Base-by-base conservation (phyloP, 2,888 invertebrate species). In the Scaptodrosophila latifasciaeformis region DNA sequence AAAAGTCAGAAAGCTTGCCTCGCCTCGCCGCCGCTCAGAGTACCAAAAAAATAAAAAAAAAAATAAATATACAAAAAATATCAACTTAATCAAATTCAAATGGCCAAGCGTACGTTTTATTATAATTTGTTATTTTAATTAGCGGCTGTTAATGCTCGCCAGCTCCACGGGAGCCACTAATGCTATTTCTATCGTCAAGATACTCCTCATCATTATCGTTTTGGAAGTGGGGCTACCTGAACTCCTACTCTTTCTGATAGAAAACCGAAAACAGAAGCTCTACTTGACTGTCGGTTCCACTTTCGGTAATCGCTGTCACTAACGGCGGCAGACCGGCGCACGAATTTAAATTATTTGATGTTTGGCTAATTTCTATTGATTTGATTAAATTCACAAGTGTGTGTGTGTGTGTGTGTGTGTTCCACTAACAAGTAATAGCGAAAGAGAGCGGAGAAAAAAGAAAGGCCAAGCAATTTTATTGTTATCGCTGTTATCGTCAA, bases 271-370 rank as follows among this genome's bases (percentile, higher is more conserved):
- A 76, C 76, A 79, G 74, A 66, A 77, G 80, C 79, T 74, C 60
- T 62, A 35, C 54, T 44, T 67, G 65, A 66, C 59, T 75, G 79
- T 72, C 76, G 57, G 67, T 76, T 75, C 76, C 78, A 78, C 78
- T 75, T 75, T 68, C 60, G 51, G 47, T 56, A 59, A 61, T 56
- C 59, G 57, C 18, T 35, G 48, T 49, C 48, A 39, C 39, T 29
- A 39, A 37, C n/a, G n/a, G n/a, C n/a, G n/a, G n/a, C 30, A 39
- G 34, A 1, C 13, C 19, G 39, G 15, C 34, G 17, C 48, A 48
- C 51, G 53, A 49, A 67, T 71, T 75, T 64, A 67, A 72, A 72
- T 76, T 76, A 79, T 72, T 64, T 56, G 43, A 59, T 72, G 61
- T 61, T 67, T 66, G 59, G 69, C 76, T 69, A 76, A 76, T 76